Base-by-base conservation (phyloP, 2,113 vertebrate genomes). In the Brachionichthys hirsutus region DNA sequence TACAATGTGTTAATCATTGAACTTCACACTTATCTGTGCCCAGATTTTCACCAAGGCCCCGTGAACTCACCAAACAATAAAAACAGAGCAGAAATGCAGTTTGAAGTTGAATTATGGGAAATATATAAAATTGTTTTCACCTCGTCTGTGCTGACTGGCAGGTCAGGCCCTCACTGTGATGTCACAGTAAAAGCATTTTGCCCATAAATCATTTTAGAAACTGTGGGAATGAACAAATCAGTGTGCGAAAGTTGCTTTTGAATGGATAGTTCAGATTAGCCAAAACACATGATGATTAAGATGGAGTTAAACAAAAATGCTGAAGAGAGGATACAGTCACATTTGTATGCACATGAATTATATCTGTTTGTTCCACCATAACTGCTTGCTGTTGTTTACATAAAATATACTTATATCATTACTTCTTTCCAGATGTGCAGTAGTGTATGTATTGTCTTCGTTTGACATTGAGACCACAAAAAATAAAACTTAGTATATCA, bases 41-140 rank as follows among this genome's bases (percentile, higher is more conserved):
- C 35, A 47, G 69, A 69, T 24, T 30, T 76, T 71, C 60, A 59
- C 54, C 45, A 57, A 76, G 54, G 63, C 65, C 77, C 36, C 38
- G 81, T 81, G 81, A 85, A 84, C 67, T 64, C 67, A 30, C 75
- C 58, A 73, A 81, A 88, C 74, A 85, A 88, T 79, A 87, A 84
- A 77, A 83, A 85, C 81, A 67, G 71, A 82, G 65, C 76, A 72
- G 17, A 54, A 49, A 57, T 46, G 8, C 77, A 69, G 67, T 78
- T 88, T 54, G 82, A 79, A 88, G 87, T 84, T 78, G 75, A 85
- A 79, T 84, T 62, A 36, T 34, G 50, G 80, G 88, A 82, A 88
- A 86, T 81, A 59, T 43, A 70, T 80, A 87, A 90, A 91, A 90
- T 62, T 88, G 85, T 84, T 88, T 89, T 89, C 70, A 83, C 80